Evolutionary conservation across 2,797 vertebrate genomes (phyloP).

Genomic region (Acanthurus tractus): DNA sequence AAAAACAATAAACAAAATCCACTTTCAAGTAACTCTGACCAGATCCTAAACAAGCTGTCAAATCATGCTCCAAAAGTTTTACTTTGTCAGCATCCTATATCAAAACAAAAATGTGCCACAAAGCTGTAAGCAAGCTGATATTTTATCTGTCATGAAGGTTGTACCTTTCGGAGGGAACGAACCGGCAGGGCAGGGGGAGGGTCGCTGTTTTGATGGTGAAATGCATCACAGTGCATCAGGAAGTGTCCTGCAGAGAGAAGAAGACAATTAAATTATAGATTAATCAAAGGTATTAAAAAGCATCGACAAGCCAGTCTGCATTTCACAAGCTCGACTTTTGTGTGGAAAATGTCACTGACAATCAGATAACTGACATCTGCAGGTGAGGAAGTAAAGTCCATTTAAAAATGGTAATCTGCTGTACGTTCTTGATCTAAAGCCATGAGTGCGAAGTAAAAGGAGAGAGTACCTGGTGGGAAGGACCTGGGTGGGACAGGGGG

Average conservation of each 20-base stretch:
- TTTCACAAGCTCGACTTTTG: neutral
- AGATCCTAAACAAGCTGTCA: neutral
- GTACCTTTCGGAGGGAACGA: constrained; percentile 97
- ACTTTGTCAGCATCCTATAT: neutral
- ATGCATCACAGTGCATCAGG: constrained; percentile 97
- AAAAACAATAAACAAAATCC: neutral
- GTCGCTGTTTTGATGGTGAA: constrained; percentile 95
- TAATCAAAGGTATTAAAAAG: neutral
- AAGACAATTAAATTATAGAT: neutral
- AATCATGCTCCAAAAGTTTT: neutral
- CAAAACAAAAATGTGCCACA: neutral
- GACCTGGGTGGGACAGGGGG: constrained; percentile 91
- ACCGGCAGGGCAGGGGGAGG: constrained; percentile 94
- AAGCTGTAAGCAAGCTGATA: neutral
- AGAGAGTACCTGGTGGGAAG: constrained; percentile 89
- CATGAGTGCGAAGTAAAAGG: neutral
- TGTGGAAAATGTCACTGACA: neutral
- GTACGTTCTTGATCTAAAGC: too few relatives aligned
- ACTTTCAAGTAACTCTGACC: neutral
- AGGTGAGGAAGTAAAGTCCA: neutral
- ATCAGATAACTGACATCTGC: neutral
- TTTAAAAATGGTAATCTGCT: neutral
- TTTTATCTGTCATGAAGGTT: neutral
- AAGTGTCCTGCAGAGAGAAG: constrained; percentile 91
- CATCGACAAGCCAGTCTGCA: neutral